Percentiles rank a stretch among this genome's conserved stretches.
Conservation (phyloP, 37 sponge, comb jelly and placozoan species). For the Agelas oroides region DNA sequence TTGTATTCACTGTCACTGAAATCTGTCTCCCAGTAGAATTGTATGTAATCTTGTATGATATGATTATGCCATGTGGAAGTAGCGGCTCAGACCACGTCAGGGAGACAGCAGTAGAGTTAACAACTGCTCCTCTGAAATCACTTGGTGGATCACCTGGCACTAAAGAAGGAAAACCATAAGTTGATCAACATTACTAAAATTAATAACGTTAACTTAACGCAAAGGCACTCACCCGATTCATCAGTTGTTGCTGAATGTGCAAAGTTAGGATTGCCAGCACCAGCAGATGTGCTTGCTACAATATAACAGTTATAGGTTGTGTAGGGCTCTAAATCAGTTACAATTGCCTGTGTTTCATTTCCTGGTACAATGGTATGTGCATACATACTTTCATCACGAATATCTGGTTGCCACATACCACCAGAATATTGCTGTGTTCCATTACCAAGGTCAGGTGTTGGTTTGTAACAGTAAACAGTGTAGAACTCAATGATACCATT, state of each 20-base stretch:
- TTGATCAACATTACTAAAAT: too few relatives aligned
- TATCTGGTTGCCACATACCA: too few relatives aligned
- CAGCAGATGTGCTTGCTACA: not conserved
- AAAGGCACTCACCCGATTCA: too few relatives aligned
- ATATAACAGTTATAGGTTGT: constrained; percentile 1
- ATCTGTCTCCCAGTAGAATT: constrained; percentile 17
- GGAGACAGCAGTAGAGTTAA: not conserved
- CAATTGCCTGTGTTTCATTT: not conserved
- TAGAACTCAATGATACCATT: not conserved
- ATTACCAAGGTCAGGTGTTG: not conserved
- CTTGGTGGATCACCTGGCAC: constrained; percentile 25
- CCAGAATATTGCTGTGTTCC: not conserved
- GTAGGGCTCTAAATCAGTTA: not conserved
- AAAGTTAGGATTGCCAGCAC: not conserved
- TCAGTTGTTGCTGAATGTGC: too few relatives aligned
- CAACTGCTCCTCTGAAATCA: constrained; percentile 10
- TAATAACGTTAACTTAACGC: too few relatives aligned
- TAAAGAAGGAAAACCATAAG: not conserved
- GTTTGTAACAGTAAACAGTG: not conserved
- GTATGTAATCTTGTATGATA: too few relatives aligned
- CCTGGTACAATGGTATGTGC: too few relatives aligned
- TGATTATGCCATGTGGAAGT: not conserved
- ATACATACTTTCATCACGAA: too few relatives aligned
- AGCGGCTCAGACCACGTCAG: constrained; percentile 9
- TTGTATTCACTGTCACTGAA: not conserved